Evolutionary conservation across 2,113 vertebrate genomes (phyloP).

Genomic region (Ctenodactylus gundi): DNA sequence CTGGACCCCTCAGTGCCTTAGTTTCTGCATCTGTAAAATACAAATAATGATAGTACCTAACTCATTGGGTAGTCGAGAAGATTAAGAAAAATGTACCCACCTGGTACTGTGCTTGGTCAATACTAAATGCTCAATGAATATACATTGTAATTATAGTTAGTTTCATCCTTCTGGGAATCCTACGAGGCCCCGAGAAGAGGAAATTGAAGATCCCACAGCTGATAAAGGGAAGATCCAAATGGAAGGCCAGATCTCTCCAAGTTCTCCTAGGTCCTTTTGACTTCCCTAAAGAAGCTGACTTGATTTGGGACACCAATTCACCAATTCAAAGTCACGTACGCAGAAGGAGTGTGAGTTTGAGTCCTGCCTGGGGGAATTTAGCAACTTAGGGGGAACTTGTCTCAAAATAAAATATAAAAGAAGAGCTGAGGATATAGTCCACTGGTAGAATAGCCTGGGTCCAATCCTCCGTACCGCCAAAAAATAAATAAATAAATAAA

Average conservation of each 20-base stretch:
- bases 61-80: neutral
- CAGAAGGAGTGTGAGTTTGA: no score
- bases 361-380: no score
- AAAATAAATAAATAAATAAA: no score
- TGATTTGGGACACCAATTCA: no score
- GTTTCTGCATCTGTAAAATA: neutral
- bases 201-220: neutral
- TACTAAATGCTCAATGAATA: neutral
- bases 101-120: neutral
- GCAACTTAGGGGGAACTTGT: no score
- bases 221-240: neutral
- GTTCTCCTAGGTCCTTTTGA: neutral
- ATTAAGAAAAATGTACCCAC: neutral
- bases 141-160: neutral
- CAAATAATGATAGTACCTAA: neutral
- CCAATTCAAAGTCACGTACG: no score
- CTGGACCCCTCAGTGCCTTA: neutral
- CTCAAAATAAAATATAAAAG: no score
- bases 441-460: no score
- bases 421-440: no score
- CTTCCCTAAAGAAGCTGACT: neutral
- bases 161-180: neutral
- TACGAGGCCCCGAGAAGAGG: neutral
- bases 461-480: no score
- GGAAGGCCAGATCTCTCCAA: neutral